phyloP scores from a whole-genome alignment of 2,797 vertebrate genomes.

The Otus scops region DNA sequence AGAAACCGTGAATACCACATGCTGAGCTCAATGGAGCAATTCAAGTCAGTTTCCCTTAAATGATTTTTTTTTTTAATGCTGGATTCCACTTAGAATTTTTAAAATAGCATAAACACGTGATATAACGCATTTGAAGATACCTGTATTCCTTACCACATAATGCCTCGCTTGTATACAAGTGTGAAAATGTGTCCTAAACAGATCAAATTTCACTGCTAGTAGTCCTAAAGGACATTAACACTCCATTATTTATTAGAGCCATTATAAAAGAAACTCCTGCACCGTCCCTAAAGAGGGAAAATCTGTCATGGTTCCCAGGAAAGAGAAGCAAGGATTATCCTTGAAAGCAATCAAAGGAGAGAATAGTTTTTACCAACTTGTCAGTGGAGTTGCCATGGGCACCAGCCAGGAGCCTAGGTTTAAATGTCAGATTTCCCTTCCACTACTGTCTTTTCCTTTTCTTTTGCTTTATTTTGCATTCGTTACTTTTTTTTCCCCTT shows the following conservation, averaged over 20 bases:
- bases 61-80: constrained; percentile 28
- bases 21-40: constrained; percentile 65
- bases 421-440: constrained; percentile 73
- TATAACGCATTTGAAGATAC: not conserved
- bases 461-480: constrained; percentile 39
- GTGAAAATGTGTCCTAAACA: constrained; percentile 64
- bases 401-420: constrained; percentile 55
- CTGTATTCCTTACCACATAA: constrained; percentile 17
- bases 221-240: constrained; percentile 56
- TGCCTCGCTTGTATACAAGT: not conserved
- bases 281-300: constrained; percentile 51
- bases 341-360: constrained; percentile 73
- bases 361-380: constrained; percentile 74
- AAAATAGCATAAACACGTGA: not conserved
- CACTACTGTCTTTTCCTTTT: constrained; percentile 42
- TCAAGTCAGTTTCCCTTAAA: constrained; percentile 48
- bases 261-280: constrained; percentile 70
- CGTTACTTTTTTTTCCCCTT: not conserved
- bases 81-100: not conserved
- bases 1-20: constrained; percentile 45
- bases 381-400: constrained; percentile 76
- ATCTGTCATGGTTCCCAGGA: constrained; percentile 74
- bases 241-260: constrained; percentile 73
- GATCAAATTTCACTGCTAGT: constrained; percentile 60
- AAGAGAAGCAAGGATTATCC: constrained; percentile 75